These are phyloP conservation scores for Nasonia oneida DNA, from an alignment of 2,888 invertebrate species.

Conservation along the genomic window DNA sequence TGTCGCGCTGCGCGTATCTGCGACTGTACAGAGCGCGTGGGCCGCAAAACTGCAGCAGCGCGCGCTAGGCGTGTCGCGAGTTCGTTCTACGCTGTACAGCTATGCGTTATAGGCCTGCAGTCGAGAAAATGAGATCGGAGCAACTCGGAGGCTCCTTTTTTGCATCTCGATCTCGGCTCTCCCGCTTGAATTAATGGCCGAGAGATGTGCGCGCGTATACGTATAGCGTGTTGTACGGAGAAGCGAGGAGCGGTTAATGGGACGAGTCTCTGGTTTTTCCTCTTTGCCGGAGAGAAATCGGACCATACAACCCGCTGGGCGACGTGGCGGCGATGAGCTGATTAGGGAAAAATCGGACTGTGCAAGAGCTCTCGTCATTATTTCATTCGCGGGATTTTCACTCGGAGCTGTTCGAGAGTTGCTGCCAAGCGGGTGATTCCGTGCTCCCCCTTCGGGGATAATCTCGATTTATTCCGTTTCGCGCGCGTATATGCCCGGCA, in stretches of 20 bases:
- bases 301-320: neutral
- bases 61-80: neutral
- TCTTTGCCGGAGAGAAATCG: neutral
- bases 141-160: too few relatives aligned
- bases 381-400: conserved; percentile 1
- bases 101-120: too few relatives aligned
- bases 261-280: neutral
- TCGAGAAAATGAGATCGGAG: neutral
- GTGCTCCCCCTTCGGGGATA: conserved; percentile 9
- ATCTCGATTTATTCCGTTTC: conserved; percentile 4
- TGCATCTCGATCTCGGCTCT: too few relatives aligned
- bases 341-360: neutral
- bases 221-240: too few relatives aligned
- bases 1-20: neutral
- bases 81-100: too few relatives aligned
- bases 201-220: neutral
- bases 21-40: neutral
- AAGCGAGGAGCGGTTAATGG: neutral
- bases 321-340: neutral
- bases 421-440: neutral
- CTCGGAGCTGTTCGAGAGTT: neutral
- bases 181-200: neutral
- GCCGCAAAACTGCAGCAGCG: neutral
- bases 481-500: too few relatives aligned
- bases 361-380: neutral